phyloP scores from a whole-genome alignment of 2,888 invertebrate genomes.

The Tipula lateralis region DNA sequence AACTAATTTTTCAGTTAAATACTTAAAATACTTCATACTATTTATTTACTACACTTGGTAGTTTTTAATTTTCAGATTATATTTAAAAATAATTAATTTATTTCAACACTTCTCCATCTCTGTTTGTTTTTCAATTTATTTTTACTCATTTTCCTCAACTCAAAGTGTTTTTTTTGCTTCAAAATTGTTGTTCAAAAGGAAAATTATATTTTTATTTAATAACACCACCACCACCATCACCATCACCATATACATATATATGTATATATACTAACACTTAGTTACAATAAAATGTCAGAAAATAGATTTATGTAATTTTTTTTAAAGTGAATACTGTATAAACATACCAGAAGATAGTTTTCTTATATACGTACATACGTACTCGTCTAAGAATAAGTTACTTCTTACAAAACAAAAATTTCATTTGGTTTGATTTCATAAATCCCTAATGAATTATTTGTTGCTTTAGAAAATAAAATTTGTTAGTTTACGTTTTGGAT shows the following conservation, averaged over 20 bases:
- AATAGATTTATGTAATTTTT: not conserved
- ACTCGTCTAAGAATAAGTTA: not conserved
- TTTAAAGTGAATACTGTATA: not conserved
- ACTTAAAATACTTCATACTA: not conserved
- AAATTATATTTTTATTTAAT: not conserved
- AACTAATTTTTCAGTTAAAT: not conserved
- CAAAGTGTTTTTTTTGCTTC: not conserved
- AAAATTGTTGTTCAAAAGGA: not conserved
- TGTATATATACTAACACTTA: not conserved
- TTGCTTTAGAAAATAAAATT: not conserved
- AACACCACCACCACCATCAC: not conserved
- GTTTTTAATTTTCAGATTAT: not conserved
- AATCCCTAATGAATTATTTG: conserved; percentile 19
- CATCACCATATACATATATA: not conserved
- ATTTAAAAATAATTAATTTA: conserved; percentile 19
- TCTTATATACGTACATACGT: not conserved
- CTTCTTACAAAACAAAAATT: not conserved
- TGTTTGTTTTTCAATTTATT: not conserved
- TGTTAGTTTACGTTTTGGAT: not conserved
- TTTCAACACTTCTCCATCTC: not conserved
- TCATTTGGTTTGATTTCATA: not conserved
- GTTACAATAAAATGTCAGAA: not conserved
- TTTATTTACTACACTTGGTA: not conserved
- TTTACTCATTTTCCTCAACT: not conserved
- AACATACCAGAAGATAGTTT: not conserved